Evolutionary conservation across 2,113 vertebrate species (phyloP).

Genomic region (Phalacrocorax pelagicus): DNA sequence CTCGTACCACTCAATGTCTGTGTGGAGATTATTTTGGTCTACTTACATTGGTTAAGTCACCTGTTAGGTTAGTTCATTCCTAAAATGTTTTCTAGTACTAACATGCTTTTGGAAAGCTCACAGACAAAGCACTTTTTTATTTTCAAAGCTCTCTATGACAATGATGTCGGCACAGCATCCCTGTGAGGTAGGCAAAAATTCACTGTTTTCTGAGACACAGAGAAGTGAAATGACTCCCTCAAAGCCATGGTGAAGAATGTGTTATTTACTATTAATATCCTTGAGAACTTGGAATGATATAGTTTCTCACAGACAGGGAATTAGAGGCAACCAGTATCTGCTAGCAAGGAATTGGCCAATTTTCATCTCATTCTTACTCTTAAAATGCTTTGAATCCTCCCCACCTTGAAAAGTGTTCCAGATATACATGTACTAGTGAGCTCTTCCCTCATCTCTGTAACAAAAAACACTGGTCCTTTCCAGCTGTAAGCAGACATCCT

Average conservation of each 20-base stretch:
- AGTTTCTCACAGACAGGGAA: background rate
- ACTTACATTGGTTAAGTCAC: background rate
- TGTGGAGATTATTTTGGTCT: background rate
- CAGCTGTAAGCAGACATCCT: background rate
- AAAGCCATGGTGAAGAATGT: background rate
- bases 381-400: background rate
- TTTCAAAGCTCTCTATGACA: background rate
- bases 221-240: background rate
- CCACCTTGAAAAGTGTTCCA: background rate
- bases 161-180: background rate
- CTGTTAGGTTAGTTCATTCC: background rate
- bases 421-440: background rate
- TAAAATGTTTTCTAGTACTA: background rate
- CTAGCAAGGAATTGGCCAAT: background rate
- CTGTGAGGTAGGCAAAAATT: conserved; percentile 1
- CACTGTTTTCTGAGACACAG: background rate
- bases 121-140: background rate
- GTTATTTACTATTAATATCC: background rate
- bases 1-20: background rate
- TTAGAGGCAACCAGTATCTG: background rate
- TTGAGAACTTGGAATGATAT: background rate
- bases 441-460: background rate
- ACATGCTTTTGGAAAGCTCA: background rate
- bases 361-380: background rate
- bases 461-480: background rate